Percentiles rank a stretch among this genome's conserved stretches.
Conservation (phyloP, 1,140 invertebrate species). For the Anoplolepis gracilipes region DNA sequence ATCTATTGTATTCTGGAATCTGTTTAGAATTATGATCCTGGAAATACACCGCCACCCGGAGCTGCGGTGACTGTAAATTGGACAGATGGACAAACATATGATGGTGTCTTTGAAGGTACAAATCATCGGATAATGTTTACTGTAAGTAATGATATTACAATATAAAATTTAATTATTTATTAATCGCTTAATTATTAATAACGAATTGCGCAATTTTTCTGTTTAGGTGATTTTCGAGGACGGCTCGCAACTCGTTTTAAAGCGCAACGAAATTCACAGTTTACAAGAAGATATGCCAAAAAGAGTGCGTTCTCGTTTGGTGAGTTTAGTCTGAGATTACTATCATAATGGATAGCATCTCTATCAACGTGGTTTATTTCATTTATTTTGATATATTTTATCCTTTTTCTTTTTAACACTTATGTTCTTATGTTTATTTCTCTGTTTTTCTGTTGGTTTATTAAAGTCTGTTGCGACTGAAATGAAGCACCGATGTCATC, state of each 20-base stretch:
- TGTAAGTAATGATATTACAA: slow-evolving; percentile 82
- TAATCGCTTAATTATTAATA: slow-evolving; percentile 22
- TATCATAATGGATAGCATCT: slow-evolving; percentile 18
- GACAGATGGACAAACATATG: slow-evolving; percentile 88
- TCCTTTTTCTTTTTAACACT: slow-evolving; percentile 56
- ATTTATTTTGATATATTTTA: slow-evolving; percentile 61
- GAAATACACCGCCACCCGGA: slow-evolving; percentile 83
- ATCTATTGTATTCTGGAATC: too few species aligned
- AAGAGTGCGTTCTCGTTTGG: slow-evolving; percentile 85
- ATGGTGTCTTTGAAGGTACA: slow-evolving; percentile 87
- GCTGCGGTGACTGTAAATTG: slow-evolving; percentile 87
- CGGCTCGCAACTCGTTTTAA: slow-evolving; percentile 81
- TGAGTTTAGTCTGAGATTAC: slow-evolving; percentile 82
- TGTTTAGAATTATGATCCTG: slow-evolving; percentile 79
- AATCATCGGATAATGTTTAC: slow-evolving; percentile 86
- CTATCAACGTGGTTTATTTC: slow-evolving; percentile 57
- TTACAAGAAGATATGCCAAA: slow-evolving; percentile 86
- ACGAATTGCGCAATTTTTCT: slow-evolving; percentile 20
- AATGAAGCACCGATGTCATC: slow-evolving; percentile 86
- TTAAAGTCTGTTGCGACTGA: slow-evolving; percentile 86
- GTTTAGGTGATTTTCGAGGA: slow-evolving; percentile 86
- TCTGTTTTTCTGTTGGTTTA: slow-evolving; percentile 76
- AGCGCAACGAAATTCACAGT: slow-evolving; percentile 85
- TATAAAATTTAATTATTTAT: background rate
- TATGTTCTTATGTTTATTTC: slow-evolving; percentile 71